Conservation (phyloP, 2,888 invertebrate species). For the Lottia gigantea region DNA sequence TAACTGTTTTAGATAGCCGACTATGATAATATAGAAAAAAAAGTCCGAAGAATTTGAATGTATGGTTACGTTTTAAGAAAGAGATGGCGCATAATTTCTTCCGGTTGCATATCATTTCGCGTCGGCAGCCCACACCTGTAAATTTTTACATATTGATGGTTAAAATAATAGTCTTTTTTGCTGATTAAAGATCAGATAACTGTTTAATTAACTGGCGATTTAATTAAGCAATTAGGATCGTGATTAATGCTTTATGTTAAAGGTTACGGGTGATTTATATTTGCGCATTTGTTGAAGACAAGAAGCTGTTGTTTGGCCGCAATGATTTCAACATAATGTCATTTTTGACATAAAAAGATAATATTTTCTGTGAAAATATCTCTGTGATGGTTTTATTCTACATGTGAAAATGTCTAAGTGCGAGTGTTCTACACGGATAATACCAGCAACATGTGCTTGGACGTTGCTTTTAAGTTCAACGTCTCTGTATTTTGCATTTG, state of each 20-base stretch:
- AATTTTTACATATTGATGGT: conserved; percentile 2
- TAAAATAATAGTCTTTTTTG: neutral
- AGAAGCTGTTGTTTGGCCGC: conserved; percentile 34
- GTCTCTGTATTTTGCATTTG: conserved; percentile 94
- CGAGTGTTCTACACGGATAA: conserved; percentile 58
- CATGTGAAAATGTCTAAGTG: conserved; percentile 52
- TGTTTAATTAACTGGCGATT: neutral
- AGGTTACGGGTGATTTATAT: conserved; percentile 11
- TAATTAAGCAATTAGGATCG: neutral
- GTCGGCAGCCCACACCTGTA: neutral
- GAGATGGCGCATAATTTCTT: neutral
- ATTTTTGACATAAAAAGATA: conserved; percentile 32
- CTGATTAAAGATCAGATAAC: neutral
- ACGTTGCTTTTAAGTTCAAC: conserved; percentile 92
- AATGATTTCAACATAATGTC: conserved; percentile 38
- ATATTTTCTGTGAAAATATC: conserved; percentile 24
- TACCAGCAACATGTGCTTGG: conserved; percentile 98
- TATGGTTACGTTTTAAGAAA: too few relatives aligned
- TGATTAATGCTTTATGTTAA: neutral
- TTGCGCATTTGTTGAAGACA: conserved; percentile 15
- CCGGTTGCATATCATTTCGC: conserved; percentile 11
- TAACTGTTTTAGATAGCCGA: too few relatives aligned
- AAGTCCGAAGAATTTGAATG: too few relatives aligned
- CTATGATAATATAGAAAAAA: too few relatives aligned
- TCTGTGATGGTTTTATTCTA: neutral